Evolutionary conservation across 2,113 vertebrate species (phyloP).

Genomic region (Bagarius yarrelli): DNA sequence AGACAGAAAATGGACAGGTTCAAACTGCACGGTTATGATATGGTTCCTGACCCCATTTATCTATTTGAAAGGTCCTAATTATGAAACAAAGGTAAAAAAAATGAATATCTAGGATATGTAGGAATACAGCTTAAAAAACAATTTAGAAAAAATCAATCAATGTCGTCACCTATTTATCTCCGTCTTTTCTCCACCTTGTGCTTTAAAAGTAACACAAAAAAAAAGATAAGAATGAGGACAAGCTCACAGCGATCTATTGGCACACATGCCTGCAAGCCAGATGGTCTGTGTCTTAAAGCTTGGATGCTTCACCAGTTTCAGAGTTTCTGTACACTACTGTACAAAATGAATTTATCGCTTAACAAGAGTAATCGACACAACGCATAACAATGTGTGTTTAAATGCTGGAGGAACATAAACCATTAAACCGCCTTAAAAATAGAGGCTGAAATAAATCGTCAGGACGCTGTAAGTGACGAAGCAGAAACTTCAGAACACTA

Average conservation of each 20-base stretch:
- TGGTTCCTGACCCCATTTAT: background rate
- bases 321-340: slow-evolving; percentile 11
- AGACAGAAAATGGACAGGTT: background rate
- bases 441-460: background rate
- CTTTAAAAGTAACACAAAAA: slow-evolving; percentile 4
- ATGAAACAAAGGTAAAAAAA: background rate
- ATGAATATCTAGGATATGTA: background rate
- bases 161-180: background rate
- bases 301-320: slow-evolving; percentile 27
- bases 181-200: background rate
- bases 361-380: background rate
- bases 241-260: slow-evolving; percentile 20
- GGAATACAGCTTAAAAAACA: background rate
- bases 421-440: background rate
- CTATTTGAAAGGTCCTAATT: background rate
- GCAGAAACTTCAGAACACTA: background rate
- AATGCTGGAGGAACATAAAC: background rate
- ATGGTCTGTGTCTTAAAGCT: slow-evolving; percentile 39
- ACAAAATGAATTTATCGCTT: background rate
- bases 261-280: slow-evolving; percentile 17
- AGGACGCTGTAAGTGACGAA: background rate
- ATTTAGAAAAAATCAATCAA: background rate
- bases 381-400: no score
- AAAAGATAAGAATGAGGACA: slow-evolving; percentile 24
- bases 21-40: no score